These are phyloP conservation scores for Dendroctonus ponderosae DNA, from an alignment of 1,140 invertebrate species.

Conservation along the genomic window DNA sequence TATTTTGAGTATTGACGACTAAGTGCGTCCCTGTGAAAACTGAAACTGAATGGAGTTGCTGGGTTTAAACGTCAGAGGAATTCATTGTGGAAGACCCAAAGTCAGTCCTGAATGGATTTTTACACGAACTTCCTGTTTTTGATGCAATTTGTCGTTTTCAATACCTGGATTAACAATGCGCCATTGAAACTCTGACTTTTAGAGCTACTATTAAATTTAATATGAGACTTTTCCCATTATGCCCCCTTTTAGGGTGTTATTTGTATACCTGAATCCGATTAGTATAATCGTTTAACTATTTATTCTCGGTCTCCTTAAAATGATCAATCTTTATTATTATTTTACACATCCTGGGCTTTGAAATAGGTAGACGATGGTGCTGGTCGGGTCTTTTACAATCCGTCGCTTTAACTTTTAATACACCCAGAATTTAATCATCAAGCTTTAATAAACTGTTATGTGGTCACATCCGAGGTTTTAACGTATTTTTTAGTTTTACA, in stretches of 20 bases:
- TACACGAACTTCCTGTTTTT: slow-evolving; percentile 51
- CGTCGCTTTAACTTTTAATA: slow-evolving; percentile 30
- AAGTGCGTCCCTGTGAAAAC: slow-evolving; percentile 36
- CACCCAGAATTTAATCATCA: slow-evolving; percentile 23
- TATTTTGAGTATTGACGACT: not conserved
- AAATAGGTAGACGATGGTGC: slow-evolving; percentile 6
- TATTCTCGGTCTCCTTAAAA: slow-evolving; percentile 37
- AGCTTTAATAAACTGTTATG: slow-evolving; percentile 22
- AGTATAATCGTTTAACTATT: slow-evolving; percentile 42
- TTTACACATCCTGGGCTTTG: slow-evolving; percentile 39
- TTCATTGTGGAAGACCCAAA: slow-evolving; percentile 47
- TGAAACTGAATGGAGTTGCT: slow-evolving; percentile 41
- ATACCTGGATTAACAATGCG: slow-evolving; percentile 47
- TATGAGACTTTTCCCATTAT: slow-evolving; percentile 45
- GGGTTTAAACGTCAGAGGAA: slow-evolving; percentile 42
- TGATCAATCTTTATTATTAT: slow-evolving; percentile 40
- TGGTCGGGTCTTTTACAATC: slow-evolving; percentile 18
- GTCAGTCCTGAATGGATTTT: slow-evolving; percentile 47
- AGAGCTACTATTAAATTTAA: slow-evolving; percentile 49
- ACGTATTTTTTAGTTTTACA: too few relatives aligned
- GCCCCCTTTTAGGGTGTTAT: slow-evolving; percentile 36
- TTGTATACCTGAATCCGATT: slow-evolving; percentile 45
- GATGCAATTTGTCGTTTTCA: slow-evolving; percentile 50
- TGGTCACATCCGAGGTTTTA: not conserved
- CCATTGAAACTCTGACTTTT: slow-evolving; percentile 48